Evolutionary conservation across 2,888 invertebrate genomes (phyloP), one percentile per base, ranked within the genome.

Genomic region (Marasmarcha lunaedactyla): DNA sequence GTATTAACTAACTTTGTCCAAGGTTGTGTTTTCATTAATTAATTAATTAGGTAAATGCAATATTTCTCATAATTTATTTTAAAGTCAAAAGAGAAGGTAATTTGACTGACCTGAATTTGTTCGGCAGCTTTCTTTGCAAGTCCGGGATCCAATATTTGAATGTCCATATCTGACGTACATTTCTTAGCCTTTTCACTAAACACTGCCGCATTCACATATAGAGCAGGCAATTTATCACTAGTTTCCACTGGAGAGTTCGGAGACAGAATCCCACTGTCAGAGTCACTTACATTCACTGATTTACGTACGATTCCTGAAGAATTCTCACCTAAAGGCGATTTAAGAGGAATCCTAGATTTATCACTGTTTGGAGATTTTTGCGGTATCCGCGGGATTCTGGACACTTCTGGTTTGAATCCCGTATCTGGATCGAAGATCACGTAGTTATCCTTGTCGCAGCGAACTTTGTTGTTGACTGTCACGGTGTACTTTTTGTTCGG

Each of bases 201-300:
- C 9, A 66, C 70, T 1, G 70, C 63, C 4, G 78, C 81, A 37
- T 83, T 83, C 15, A 64, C 81, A 47, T 81, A 83, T 51, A 74
- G 66, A 2, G 62, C 55, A 9, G 69, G 59, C 35, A 30, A 7
- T 40, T 61, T 70, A 42, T 79, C 77, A 57, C 73, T 77, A 1
- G 65, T 62, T 42, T 87, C 87, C 39, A 86, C 81, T 0, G 88
- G 88, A 14, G 88, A 88, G 49, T 86, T 87, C 1, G 88, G 88
- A 49, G 88, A 88, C 35, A 88, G 61, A 52, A 88, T 88, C 2
- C 88, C 88, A 59, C 88, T 88, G 56, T 88, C 88, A 9, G 87
- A 86, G 67, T 88, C 88, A 65, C 88, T 88, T 48, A 86, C 73
- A 52, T 71, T 81, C 36, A 73, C 73, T 26, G 71, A 71, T 54